A percentile compares a stretch with the other conserved stretches of the same genome.
Conservation (phyloP, 1,140 invertebrate genomes). For the Carposina sasakii region DNA sequence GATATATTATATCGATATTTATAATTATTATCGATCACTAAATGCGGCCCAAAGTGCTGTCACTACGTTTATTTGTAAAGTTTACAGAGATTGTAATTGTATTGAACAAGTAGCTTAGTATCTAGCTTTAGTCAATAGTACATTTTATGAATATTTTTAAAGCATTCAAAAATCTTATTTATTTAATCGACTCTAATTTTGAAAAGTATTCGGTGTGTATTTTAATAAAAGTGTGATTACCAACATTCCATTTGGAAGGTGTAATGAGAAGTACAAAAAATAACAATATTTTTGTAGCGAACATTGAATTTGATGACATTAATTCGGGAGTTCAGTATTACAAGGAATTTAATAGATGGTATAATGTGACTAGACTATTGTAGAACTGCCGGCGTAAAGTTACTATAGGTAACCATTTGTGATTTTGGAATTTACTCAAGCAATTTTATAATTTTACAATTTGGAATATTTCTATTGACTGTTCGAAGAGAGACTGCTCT, state of each 20-base stretch:
- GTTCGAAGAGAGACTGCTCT: conserved; percentile 39
- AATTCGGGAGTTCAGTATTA: conserved; percentile 61
- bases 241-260: conserved; percentile 66
- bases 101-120: conserved; percentile 42
- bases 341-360: conserved; percentile 39
- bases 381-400: too few relatives aligned
- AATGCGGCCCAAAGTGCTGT: too few relatives aligned
- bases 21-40: too few relatives aligned
- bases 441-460: conserved; percentile 55
- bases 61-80: conserved; percentile 40
- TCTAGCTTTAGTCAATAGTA: conserved; percentile 43
- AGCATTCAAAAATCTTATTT: conserved; percentile 52
- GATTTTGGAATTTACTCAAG: conserved; percentile 1
- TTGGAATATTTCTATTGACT: conserved; percentile 41
- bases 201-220: conserved; percentile 47
- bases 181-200: conserved; percentile 49
- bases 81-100: conserved; percentile 43
- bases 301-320: conserved; percentile 39
- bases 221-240: conserved; percentile 59
- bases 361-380: too few relatives aligned
- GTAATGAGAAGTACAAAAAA: conserved; percentile 68
- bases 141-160: conserved; percentile 32
- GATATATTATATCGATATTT: too few relatives aligned
- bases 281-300: conserved; percentile 67
- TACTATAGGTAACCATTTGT: not conserved